phyloP scores from a whole-genome alignment of 2,113 vertebrate genomes.

The Malurus alboscapulatus region DNA sequence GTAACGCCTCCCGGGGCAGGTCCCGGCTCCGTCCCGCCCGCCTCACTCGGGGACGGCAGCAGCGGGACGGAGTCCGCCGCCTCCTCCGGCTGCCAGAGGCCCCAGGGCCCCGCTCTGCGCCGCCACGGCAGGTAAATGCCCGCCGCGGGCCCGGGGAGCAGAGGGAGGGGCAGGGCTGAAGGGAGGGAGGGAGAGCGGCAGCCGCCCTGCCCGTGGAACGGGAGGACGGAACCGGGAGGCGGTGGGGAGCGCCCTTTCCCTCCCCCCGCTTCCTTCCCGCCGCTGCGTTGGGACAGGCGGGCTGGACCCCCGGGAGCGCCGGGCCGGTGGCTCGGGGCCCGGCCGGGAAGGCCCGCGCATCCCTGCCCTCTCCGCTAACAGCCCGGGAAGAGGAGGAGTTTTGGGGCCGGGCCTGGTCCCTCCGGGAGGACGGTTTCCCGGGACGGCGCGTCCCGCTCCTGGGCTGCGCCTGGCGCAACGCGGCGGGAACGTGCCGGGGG shows the following conservation, averaged over 20 bases:
- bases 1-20: slow-evolving; percentile 72
- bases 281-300: background rate
- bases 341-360: background rate
- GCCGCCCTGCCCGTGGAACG: background rate
- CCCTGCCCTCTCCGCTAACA: background rate
- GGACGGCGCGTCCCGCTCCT: background rate
- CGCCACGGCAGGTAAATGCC: slow-evolving; percentile 39
- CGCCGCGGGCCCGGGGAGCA: background rate
- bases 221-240: background rate
- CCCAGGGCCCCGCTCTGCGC: slow-evolving; percentile 44
- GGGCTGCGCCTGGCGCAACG: background rate
- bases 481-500: background rate
- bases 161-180: background rate
- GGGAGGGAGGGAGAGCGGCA: background rate
- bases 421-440: background rate
- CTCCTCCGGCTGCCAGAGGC: slow-evolving; percentile 60
- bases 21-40: slow-evolving; percentile 65
- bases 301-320: background rate
- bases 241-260: background rate
- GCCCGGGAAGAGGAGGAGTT: slow-evolving; percentile 25
- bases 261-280: background rate
- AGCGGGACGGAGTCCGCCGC: slow-evolving; percentile 49
- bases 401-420: background rate
- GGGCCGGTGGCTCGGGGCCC: background rate
- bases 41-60: slow-evolving; percentile 67